phyloP scores from a whole-genome alignment of 2,888 invertebrate genomes.

The Brachynemurus nebulosus region DNA sequence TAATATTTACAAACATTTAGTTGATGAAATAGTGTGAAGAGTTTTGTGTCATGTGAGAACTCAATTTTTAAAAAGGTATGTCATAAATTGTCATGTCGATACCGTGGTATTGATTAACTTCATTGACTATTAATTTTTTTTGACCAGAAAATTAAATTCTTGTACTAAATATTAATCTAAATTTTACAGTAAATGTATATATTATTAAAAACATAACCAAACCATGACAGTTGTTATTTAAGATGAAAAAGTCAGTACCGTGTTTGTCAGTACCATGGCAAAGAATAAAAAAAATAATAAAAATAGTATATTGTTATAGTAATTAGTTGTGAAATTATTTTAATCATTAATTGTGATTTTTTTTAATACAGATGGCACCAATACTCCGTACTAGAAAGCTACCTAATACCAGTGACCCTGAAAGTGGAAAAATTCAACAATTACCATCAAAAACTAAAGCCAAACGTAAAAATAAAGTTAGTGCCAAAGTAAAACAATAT shows the following conservation, averaged over 20 bases:
- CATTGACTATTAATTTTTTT: conserved; percentile 1
- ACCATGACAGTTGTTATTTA: neutral
- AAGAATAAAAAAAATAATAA: neutral
- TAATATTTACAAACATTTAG: conserved; percentile 1
- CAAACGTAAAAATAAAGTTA: neutral
- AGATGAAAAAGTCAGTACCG: neutral
- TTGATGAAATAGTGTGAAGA: neutral
- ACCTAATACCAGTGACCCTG: neutral
- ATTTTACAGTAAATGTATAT: neutral
- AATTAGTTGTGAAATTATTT: neutral
- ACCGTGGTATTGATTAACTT: neutral
- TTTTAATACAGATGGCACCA: conserved; percentile 2
- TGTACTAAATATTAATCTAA: conserved; percentile 2
- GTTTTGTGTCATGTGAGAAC: neutral
- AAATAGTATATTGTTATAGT: too few species aligned
- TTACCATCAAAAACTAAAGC: neutral
- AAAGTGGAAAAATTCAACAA: neutral
- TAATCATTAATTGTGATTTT: neutral
- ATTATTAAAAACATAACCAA: neutral
- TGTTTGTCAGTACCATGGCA: neutral
- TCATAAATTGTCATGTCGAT: neutral
- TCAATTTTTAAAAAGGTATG: conserved; percentile 2
- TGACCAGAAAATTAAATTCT: neutral
- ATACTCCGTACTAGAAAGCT: neutral
- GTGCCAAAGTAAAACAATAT: neutral